Percentiles rank a stretch among this genome's conserved stretches.
Evolutionary conservation across 2,888 invertebrate genomes (phyloP).

Genomic region (Oegoconia quadripuncta): DNA sequence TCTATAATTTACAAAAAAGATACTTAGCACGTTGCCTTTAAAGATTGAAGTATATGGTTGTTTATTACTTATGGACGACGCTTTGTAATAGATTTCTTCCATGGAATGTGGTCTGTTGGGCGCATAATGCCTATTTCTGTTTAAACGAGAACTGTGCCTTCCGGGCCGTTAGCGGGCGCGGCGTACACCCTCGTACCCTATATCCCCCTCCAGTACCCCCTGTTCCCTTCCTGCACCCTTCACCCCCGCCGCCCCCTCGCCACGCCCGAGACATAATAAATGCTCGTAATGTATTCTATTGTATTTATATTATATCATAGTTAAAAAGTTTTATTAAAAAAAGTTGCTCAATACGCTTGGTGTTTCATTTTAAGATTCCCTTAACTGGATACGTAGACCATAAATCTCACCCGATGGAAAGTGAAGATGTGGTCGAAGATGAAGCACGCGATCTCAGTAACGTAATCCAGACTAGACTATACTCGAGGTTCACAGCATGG

Average conservation of each 20-base stretch:
- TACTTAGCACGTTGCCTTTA: no score
- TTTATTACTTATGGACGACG: no score
- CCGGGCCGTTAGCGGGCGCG: constrained; percentile 39
- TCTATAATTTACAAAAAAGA: no score
- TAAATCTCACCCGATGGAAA: constrained; percentile 1
- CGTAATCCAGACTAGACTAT: no score
- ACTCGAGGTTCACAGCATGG: no score
- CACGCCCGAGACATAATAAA: constrained; percentile 58
- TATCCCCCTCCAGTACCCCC: constrained; percentile 3
- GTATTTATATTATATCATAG: constrained; percentile 68
- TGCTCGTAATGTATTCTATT: constrained; percentile 72
- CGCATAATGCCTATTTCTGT: constrained; percentile 25
- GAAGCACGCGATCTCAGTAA: no score
- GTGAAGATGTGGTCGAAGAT: no score
- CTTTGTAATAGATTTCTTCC: not conserved
- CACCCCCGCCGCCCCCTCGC: constrained; percentile 29
- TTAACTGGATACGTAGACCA: not conserved
- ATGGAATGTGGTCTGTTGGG: constrained; percentile 14
- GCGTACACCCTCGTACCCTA: constrained; percentile 6
- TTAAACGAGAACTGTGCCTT: constrained; percentile 62
- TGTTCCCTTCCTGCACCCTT: not conserved
- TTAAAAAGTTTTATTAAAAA: constrained; percentile 70
- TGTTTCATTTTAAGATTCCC: constrained; percentile 27
- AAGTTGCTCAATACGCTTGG: constrained; percentile 64
- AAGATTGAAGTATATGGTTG: no score